These are phyloP conservation scores for Nephrotoma flavescens DNA, from an alignment of 2,888 invertebrate genomes.

Conservation along the genomic window DNA sequence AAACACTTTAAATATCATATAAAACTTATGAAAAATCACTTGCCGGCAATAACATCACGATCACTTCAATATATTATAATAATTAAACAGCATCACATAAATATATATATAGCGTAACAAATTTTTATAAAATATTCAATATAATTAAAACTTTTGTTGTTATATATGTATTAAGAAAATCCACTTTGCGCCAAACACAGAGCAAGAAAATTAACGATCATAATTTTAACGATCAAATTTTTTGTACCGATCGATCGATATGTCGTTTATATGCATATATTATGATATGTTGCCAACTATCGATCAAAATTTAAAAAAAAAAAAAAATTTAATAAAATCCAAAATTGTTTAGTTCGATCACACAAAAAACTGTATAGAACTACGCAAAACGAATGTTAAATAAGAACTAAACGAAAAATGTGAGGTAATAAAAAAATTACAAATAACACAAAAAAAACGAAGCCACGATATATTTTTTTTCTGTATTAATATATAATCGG, in stretches of 20 bases:
- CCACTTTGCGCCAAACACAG: neutral
- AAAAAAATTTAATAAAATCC: neutral
- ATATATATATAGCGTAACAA: too few species aligned
- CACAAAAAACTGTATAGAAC: neutral
- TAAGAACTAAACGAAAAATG: slow-evolving; percentile 3
- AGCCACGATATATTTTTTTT: neutral
- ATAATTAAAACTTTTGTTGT: neutral
- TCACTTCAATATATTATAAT: neutral
- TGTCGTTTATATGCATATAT: neutral
- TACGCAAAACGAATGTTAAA: slow-evolving; percentile 7
- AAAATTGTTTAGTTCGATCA: neutral
- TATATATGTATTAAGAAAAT: neutral
- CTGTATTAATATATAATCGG: neutral
- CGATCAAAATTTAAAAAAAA: neutral
- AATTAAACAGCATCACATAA: neutral
- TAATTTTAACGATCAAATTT: neutral
- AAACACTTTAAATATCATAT: neutral
- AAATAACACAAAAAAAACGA: neutral
- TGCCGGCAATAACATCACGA: neutral
- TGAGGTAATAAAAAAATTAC: slow-evolving; percentile 1
- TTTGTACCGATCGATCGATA: neutral
- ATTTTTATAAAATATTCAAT: neutral
- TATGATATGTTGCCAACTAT: too few species aligned
- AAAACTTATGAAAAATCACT: neutral
- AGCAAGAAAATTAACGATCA: neutral